Evolutionary conservation across 2,113 vertebrate genomes (phyloP).

Genomic region (Entomyzon cyanotis): DNA sequence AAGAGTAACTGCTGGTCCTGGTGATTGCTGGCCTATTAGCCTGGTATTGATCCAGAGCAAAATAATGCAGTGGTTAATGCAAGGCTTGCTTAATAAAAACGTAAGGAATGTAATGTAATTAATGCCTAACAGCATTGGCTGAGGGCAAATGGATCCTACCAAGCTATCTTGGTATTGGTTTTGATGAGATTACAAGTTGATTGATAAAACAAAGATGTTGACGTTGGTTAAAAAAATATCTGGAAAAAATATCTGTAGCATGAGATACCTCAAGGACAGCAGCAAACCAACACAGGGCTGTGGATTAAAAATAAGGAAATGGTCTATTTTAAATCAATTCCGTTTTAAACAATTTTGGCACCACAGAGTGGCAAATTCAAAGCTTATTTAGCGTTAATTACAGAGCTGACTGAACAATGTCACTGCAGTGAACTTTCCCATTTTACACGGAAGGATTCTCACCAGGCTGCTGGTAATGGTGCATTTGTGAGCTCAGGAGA

Average conservation of each 20-base stretch:
- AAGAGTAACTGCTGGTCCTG: neutral
- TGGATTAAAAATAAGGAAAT: neutral
- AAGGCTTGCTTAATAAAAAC: constrained; percentile 7
- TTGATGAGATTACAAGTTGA: constrained; percentile 9
- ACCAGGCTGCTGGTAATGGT: neutral
- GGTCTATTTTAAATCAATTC: neutral
- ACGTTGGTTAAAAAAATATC: neutral
- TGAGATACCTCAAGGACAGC: rapidly evolving
- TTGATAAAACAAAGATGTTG: neutral
- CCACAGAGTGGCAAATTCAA: neutral
- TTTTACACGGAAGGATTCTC: neutral
- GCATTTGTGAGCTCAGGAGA: neutral
- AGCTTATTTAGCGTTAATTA: neutral
- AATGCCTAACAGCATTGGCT: neutral
- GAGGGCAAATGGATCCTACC: neutral
- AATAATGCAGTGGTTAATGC: constrained; percentile 12
- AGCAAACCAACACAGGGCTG: neutral
- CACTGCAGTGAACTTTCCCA: neutral
- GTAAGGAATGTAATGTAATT: constrained; percentile 8
- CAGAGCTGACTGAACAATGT: neutral
- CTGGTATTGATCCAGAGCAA: constrained; percentile 22
- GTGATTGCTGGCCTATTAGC: constrained; percentile 22
- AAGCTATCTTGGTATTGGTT: neutral
- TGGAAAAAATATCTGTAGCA: neutral
- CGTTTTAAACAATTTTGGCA: neutral